Percentiles rank a stretch among this genome's conserved stretches.
These are phyloP conservation scores for Argya squamiceps DNA, from an alignment of 2,797 vertebrate genomes.

Conservation along the genomic window DNA sequence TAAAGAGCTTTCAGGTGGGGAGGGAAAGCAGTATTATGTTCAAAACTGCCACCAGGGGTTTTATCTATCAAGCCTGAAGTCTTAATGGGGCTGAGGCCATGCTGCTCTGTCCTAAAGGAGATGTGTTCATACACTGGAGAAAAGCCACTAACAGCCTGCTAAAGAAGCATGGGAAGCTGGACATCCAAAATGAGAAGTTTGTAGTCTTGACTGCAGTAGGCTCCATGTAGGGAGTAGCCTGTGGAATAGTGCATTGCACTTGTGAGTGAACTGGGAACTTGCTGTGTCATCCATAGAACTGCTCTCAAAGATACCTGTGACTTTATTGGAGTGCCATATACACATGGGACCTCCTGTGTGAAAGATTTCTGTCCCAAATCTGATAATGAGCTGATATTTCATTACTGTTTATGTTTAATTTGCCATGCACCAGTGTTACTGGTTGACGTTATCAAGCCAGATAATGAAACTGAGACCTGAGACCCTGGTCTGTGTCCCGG, in stretches of 20 bases:
- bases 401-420: not conserved
- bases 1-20: not conserved
- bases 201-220: not conserved
- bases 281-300: not conserved
- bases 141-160: not conserved
- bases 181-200: not conserved
- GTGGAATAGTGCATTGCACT: not conserved
- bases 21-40: not conserved
- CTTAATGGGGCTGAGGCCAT: not conserved
- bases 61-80: not conserved
- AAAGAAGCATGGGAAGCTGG: not conserved
- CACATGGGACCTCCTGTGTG: rapidly evolving
- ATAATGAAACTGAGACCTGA: not conserved
- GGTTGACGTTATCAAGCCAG: not conserved
- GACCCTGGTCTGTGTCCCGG: not conserved
- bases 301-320: not conserved
- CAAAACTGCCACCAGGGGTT: not conserved
- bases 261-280: not conserved
- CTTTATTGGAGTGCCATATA: not conserved
- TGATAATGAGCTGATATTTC: not conserved
- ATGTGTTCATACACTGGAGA: not conserved
- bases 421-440: not conserved
- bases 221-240: not conserved
- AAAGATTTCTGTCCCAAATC: not conserved
- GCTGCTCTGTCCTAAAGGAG: not conserved